Percentiles rank a stretch among this genome's conserved stretches.
Conservation (phyloP, 1,140 invertebrate genomes). For the Chelonus insularis region DNA sequence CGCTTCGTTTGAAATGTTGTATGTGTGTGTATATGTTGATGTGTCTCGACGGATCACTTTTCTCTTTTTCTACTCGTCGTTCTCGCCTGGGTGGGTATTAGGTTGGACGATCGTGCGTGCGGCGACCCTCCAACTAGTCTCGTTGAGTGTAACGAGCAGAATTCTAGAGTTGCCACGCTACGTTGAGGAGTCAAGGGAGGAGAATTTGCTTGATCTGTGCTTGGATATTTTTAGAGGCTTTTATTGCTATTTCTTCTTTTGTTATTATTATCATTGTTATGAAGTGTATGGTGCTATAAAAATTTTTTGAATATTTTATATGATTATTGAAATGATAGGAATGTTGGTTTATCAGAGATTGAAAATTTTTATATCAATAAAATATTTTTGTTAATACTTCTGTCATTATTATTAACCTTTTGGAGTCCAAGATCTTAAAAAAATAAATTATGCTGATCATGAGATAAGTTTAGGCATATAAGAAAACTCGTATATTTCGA, state of each 20-base stretch:
- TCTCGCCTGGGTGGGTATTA: conserved; percentile 16
- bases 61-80: neutral
- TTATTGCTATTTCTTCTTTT: neutral
- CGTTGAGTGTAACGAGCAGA: conserved; percentile 11
- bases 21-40: neutral
- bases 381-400: too few species aligned
- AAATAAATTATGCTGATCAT: too few species aligned
- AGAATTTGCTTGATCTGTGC: neutral
- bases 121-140: conserved; percentile 16
- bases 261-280: too few species aligned
- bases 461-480: too few species aligned
- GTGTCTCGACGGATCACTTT: neutral
- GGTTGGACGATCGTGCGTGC: conserved; percentile 17
- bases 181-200: neutral
- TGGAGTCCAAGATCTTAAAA: too few species aligned
- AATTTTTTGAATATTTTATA: too few species aligned
- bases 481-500: too few species aligned
- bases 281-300: too few species aligned
- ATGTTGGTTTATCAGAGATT: too few species aligned
- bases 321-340: too few species aligned
- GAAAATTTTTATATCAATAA: too few species aligned
- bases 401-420: too few species aligned
- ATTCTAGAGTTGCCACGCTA: neutral
- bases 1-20: neutral
- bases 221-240: neutral